Evolutionary conservation across 2,888 invertebrate species (phyloP).

Genomic region (Bombylius discolor): DNA sequence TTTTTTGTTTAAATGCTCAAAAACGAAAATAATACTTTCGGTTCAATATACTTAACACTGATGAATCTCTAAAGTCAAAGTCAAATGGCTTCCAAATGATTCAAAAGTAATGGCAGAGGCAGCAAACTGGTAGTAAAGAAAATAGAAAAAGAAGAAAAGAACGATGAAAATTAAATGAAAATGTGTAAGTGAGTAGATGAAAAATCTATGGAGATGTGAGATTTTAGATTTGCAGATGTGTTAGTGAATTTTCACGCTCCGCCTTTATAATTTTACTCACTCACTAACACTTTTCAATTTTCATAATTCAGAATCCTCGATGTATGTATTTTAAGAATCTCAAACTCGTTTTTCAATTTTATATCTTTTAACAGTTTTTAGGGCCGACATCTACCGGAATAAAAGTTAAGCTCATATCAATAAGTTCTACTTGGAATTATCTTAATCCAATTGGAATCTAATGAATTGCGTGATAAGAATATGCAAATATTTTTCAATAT

Average conservation of each 20-base stretch:
- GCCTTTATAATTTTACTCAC: not conserved
- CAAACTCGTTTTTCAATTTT: not conserved
- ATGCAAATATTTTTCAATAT: no score
- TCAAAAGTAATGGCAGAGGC: no score
- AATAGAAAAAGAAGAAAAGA: not conserved
- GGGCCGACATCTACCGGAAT: not conserved
- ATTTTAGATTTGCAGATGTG: no score
- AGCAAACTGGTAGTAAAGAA: no score
- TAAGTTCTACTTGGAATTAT: not conserved
- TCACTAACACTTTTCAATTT: not conserved
- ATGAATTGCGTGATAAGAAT: no score
- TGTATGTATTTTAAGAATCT: not conserved
- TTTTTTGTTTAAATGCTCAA: no score
- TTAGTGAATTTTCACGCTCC: no score
- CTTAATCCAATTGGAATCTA: not conserved
- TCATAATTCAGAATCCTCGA: not conserved
- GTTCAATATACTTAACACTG: no score
- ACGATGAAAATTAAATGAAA: not conserved
- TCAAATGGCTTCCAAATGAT: no score
- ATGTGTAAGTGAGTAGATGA: not conserved
- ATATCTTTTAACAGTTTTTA: not conserved
- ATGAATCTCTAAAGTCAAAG: no score
- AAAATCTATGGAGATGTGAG: not conserved
- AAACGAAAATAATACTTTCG: no score
- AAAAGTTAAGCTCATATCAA: not conserved